A percentile compares a stretch with the other conserved stretches of the same genome.
These are phyloP conservation scores for Harmothoe impar DNA, from an alignment of 2,888 invertebrate genomes.

Conservation along the genomic window DNA sequence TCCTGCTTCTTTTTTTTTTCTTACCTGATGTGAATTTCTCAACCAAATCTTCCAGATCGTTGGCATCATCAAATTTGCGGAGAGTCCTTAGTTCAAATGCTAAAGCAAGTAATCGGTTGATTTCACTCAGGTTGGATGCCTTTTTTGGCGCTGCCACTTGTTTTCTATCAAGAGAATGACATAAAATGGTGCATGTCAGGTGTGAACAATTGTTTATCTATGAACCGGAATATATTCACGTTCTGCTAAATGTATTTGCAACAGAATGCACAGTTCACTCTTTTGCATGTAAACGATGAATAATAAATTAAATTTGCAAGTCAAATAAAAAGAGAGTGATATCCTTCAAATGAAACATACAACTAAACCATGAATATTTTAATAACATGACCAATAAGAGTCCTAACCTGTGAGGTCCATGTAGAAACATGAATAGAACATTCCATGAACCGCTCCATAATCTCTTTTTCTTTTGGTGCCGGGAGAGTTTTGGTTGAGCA, in stretches of 20 bases:
- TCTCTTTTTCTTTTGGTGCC: conserved; percentile 69
- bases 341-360: too few species aligned
- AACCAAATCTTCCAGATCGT: conserved; percentile 73
- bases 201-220: too few species aligned
- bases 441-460: conserved; percentile 73
- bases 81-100: conserved; percentile 72
- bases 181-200: too few species aligned
- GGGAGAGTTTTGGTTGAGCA: conserved; percentile 66
- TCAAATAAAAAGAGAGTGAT: too few species aligned
- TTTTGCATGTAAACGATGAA: too few species aligned
- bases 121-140: conserved; percentile 9
- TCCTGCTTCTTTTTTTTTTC: neutral
- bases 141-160: neutral
- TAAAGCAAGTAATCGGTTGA: conserved; percentile 1
- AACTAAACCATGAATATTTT: too few species aligned
- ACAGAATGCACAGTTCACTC: too few species aligned
- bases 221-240: too few species aligned
- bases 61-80: conserved; percentile 76
- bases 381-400: neutral
- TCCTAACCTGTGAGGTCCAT: conserved; percentile 71
- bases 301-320: too few species aligned
- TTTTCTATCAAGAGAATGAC: conserved; percentile 43
- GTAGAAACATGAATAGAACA: conserved; percentile 73
- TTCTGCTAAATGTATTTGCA: too few species aligned
- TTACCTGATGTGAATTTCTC: conserved; percentile 62